Evolutionary conservation across 2,797 vertebrate species (phyloP).

Genomic region (Loriculus beryllinus): DNA sequence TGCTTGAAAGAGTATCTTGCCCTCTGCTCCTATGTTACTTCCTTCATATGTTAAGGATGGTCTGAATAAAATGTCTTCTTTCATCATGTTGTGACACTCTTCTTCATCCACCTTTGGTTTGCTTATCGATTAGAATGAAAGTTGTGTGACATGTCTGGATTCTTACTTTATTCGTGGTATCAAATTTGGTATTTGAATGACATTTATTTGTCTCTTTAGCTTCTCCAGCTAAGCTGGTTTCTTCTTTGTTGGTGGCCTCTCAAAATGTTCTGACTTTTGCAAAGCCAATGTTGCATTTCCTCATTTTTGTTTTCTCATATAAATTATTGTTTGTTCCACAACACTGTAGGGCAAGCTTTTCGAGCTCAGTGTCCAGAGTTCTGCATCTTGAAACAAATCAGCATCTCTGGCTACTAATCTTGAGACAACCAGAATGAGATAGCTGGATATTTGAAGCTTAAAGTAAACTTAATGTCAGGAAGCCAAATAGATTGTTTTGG

Average conservation of each 20-base stretch:
- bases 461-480: neutral
- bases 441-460: neutral
- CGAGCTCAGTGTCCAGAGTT: neutral
- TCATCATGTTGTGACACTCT: neutral
- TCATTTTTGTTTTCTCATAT: neutral
- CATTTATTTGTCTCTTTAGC: neutral
- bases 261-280: neutral
- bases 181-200: neutral
- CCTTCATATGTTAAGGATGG: neutral
- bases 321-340: neutral
- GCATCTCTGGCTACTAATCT: neutral
- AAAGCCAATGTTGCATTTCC: neutral
- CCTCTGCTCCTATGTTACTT: neutral
- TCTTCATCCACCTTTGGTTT: neutral
- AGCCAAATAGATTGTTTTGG: neutral
- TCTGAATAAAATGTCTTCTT: neutral
- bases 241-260: neutral
- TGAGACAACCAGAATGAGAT: neutral
- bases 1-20: neutral
- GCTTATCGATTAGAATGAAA: neutral
- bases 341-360: neutral
- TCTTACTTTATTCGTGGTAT: neutral
- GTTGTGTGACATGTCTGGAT: neutral
- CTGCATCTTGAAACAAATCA: neutral
- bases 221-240: neutral